Conservation (phyloP, 2,888 invertebrate species). For the Mesorhabditis sp. region DNA sequence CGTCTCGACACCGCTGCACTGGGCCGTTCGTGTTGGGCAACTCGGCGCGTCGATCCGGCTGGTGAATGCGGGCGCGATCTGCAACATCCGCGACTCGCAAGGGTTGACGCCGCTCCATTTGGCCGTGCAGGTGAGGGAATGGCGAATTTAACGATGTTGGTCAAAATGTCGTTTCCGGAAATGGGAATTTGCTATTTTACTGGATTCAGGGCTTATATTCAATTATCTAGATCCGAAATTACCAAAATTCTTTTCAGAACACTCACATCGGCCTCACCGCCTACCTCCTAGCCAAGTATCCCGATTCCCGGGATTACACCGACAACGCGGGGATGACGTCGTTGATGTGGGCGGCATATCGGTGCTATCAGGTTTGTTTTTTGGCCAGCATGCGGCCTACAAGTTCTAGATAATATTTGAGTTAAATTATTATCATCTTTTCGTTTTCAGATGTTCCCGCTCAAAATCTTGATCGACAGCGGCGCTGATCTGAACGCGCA, state of each 20-base stretch:
- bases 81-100: constrained; percentile 78
- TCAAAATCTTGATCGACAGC: constrained; percentile 82
- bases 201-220: neutral
- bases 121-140: constrained; percentile 22
- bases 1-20: constrained; percentile 90
- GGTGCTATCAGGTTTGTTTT: constrained; percentile 7
- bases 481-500: constrained; percentile 82
- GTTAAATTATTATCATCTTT: too few relatives aligned
- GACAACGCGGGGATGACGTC: constrained; percentile 68
- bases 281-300: constrained; percentile 90
- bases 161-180: neutral
- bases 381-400: too few relatives aligned
- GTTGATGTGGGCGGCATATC: constrained; percentile 90
- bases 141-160: neutral
- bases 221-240: constrained; percentile 76
- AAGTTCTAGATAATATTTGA: too few relatives aligned
- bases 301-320: constrained; percentile 72
- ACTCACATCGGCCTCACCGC: constrained; percentile 93
- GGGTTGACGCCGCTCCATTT: constrained; percentile 60
- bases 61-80: constrained; percentile 63
- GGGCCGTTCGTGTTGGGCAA: constrained; percentile 88
- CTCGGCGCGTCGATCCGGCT: constrained; percentile 75
- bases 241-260: constrained; percentile 59
- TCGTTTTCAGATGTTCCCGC: constrained; percentile 72
- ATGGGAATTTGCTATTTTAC: neutral